Evolutionary conservation across 1,140 invertebrate genomes (phyloP), one percentile per base, ranked within the genome.

Genomic region (Drosophila oshimai): DNA sequence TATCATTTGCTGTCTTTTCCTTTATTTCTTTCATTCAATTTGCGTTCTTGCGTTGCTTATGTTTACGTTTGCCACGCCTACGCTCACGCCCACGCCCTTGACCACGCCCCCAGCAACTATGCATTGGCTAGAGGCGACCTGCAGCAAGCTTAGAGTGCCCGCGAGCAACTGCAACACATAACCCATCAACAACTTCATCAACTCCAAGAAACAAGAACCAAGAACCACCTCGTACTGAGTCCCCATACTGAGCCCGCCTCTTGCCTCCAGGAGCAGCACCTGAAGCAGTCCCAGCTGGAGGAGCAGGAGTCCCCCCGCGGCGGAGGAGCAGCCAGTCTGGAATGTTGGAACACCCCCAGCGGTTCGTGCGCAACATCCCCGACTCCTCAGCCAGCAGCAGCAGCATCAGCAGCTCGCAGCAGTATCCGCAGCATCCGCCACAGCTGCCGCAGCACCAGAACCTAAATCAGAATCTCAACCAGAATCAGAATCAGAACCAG

Each of bases 311-410:
- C 68, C 61, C 42, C 44, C 74, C 69, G 60, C 67, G 78, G 58
- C 65, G 65, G 57, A 61, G 72, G 79, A 76, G 78, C 73, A 81
- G 71, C 68, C 69, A 28, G 67, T 81, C 73, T 88, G 89, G 89
- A 90, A 90, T 90, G 89, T 90, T 90, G 89, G 89, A 90, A 90
- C 89, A 90, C 76, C 89, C 89, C 81, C 89, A 90, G 80, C 77
- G 88, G 76, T 90, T 90, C 36, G 75, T 86, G 69, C 89, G 89
- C 64, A 90, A 88, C 77, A 90, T 90, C 89, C 89, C 89, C 81
- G 90, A 90, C 78, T 90, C 89, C 88, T 90, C 87, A 58, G 61
- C 60, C 73, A 89, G 54, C 47, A 78, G 61, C 68, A 74, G 46
- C 51, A 74, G 54, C 64, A 42, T 42, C 20, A 78, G 45, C 84